Base-by-base conservation (phyloP, 2,888 invertebrate species). In the Diaphora mendica region DNA sequence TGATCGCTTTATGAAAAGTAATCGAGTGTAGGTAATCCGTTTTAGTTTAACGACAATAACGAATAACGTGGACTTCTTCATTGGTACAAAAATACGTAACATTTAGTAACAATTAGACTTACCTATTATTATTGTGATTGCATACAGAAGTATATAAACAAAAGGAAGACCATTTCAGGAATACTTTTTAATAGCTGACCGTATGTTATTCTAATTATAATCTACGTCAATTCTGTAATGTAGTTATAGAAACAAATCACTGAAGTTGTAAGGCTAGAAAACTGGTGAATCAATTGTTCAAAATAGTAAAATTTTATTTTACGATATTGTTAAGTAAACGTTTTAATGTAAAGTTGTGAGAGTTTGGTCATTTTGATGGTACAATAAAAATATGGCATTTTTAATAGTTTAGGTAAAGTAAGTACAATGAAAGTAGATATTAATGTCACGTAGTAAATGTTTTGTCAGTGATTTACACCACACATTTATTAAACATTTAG, bases 301-400 rank as follows among this genome's bases (percentile, higher is more conserved):
- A 79, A 79, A 73, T 79, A 75, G 62, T 74, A 79, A 81, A 75
- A 73, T 42, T 35, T 73, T 79, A 73, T 68, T 23, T 74, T 73
- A 77, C 78, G 79, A 69, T 79, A 72, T 82, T 81, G 68, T 64
- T 82, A 73, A 76, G 77, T 30, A 64, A n/a, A n/a, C n/a, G n/a
- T n/a, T 73, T 81, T 83, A 85, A 87, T 84, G 86, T 85, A 85
- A 77, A 81, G 85, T 87, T 90, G 90, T 91, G 90, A 92, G 89
- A 90, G 86, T 86, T 81, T 85, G 86, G 88, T 88, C 87, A 87
- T 73, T 42, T 68, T 48, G 64, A 69, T 65, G 87, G 85, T 85
- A 83, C 68, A 87, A 88, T 87, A 23, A 51, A 48, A 51, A 23
- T 83, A 81, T 88, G 90, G 92, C 92, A 92, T 93, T 92, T 92